Evolutionary conservation across 2,113 vertebrate genomes (phyloP).

Genomic region (Anseranas semipalmata): DNA sequence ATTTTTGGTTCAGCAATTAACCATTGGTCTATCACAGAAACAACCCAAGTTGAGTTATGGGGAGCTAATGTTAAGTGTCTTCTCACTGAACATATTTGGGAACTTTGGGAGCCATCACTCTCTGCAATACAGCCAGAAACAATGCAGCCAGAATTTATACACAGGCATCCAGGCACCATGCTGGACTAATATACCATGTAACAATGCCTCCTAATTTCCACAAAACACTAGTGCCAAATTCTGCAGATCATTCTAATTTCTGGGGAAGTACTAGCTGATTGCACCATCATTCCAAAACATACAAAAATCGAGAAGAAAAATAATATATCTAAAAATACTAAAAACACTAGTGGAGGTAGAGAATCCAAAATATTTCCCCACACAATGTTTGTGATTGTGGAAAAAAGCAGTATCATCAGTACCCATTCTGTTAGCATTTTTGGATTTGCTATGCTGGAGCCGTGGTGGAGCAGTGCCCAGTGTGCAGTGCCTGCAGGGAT

Average conservation of each 20-base stretch:
- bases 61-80: background rate
- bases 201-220: conserved; percentile 36
- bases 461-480: background rate
- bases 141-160: background rate
- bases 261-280: background rate
- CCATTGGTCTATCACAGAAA: background rate
- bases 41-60: background rate
- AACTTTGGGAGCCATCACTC: background rate
- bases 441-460: background rate
- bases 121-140: background rate
- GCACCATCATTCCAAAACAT: background rate
- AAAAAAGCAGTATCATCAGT: background rate
- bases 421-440: background rate
- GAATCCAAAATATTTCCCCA: background rate
- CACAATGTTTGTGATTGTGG: background rate
- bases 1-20: conserved; percentile 6
- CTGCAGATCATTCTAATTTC: background rate
- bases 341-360: background rate
- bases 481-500: background rate
- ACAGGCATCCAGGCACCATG: background rate
- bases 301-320: background rate
- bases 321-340: background rate
- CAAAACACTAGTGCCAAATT: background rate
- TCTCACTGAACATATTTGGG: background rate
- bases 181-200: background rate